phyloP scores from a whole-genome alignment of 2,888 invertebrate genomes.

The Elysia crispata region DNA sequence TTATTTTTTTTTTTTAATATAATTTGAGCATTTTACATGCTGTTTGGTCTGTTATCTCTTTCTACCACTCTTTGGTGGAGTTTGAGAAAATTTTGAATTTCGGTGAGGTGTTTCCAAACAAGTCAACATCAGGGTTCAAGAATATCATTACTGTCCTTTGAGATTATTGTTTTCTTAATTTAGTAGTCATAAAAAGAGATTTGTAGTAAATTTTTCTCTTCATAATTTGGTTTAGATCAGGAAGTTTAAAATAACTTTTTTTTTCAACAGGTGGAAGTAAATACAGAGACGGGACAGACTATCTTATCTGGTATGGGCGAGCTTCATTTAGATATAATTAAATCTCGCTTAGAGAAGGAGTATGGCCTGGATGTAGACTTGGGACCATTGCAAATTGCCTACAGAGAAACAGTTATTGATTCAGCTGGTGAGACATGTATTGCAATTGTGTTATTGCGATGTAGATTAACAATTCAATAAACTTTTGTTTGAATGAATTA shows the following conservation, averaged over 20 bases:
- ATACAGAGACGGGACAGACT: conserved; percentile 91
- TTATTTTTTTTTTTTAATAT: too few species aligned
- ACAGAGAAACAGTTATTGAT: conserved; percentile 86
- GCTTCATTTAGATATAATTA: conserved; percentile 94
- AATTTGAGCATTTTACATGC: too few species aligned
- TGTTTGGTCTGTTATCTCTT: too few species aligned
- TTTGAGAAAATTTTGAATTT: too few species aligned
- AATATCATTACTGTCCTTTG: too few species aligned
- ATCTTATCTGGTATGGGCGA: conserved; percentile 94
- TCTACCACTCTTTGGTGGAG: too few species aligned
- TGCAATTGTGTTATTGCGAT: too few species aligned
- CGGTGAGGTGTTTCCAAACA: too few species aligned
- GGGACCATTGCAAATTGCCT: conserved; percentile 87
- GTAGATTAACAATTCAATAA: too few species aligned
- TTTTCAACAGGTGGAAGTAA: conserved; percentile 81
- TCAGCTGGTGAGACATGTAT: conserved; percentile 48
- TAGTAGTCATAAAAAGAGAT: background rate
- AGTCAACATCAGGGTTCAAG: too few species aligned
- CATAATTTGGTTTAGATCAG: background rate
- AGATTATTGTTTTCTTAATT: background rate
- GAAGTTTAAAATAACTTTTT: background rate
- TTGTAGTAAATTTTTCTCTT: conserved; percentile 4
- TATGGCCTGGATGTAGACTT: conserved; percentile 94
- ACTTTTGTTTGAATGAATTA: too few species aligned
- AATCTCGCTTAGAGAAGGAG: conserved; percentile 90